Evolutionary conservation across 2,113 vertebrate species (phyloP).

Genomic region (Psittacara wagleri): DNA sequence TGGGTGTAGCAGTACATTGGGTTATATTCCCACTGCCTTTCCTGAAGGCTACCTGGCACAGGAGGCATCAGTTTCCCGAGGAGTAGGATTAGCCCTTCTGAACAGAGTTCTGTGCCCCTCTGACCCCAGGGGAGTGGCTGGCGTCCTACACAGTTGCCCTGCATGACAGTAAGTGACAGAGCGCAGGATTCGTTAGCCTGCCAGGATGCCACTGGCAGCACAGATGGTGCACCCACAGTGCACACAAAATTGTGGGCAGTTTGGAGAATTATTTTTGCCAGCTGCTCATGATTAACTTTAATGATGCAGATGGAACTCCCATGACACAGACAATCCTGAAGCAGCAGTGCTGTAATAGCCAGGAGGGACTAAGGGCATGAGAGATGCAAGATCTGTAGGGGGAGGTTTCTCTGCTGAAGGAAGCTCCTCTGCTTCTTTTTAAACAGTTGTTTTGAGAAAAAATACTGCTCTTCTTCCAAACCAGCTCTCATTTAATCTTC

Average conservation of each 20-base stretch:
- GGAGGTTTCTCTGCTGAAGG: neutral
- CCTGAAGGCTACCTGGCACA: neutral
- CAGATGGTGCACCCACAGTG: fast-evolving
- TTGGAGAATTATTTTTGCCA: neutral
- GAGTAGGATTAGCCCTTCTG: fast-evolving
- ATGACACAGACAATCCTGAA: neutral
- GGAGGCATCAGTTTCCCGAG: neutral
- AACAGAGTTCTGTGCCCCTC: neutral
- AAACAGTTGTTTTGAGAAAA: neutral
- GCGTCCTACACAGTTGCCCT: fast-evolving
- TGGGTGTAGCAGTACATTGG: fast-evolving
- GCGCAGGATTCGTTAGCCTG: neutral
- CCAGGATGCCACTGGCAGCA: fast-evolving
- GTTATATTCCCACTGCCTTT: neutral
- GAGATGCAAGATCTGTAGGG: neutral
- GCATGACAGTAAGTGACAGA: neutral
- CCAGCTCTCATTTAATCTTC: neutral
- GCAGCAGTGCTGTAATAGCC: neutral
- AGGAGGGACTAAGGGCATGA: neutral
- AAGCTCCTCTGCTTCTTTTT: neutral
- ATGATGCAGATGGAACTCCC: neutral
- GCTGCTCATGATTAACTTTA: neutral
- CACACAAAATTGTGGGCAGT: neutral
- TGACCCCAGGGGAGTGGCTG: fast-evolving
- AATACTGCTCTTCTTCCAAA: neutral